These are phyloP conservation scores for Mythimna pallens DNA, from an alignment of 2,888 invertebrate species.

Conservation along the genomic window DNA sequence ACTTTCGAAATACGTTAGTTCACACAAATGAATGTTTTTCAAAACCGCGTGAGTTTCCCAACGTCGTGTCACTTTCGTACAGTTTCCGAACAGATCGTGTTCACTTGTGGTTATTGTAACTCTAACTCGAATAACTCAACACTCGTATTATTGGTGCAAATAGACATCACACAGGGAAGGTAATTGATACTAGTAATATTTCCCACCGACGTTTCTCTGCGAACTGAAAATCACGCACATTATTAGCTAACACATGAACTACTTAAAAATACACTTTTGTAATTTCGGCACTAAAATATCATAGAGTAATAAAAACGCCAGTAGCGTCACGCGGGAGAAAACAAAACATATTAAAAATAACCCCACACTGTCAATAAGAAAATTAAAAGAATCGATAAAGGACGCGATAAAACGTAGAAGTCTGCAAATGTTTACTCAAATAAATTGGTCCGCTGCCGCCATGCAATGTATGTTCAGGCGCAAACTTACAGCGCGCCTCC, in stretches of 20 bases:
- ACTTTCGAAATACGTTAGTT: slow-evolving; percentile 73
- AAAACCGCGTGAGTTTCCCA: slow-evolving; percentile 86
- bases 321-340: slow-evolving; percentile 36
- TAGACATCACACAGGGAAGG: slow-evolving; percentile 86
- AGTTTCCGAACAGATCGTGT: slow-evolving; percentile 84
- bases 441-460: slow-evolving; percentile 71
- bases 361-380: slow-evolving; percentile 63
- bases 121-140: slow-evolving; percentile 81
- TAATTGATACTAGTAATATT: slow-evolving; percentile 85
- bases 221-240: slow-evolving; percentile 85
- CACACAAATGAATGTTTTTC: slow-evolving; percentile 80
- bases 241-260: slow-evolving; percentile 71
- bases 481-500: slow-evolving; percentile 71
- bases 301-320: slow-evolving; percentile 69
- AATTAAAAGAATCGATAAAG: slow-evolving; percentile 72
- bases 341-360: slow-evolving; percentile 60
- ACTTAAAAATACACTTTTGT: slow-evolving; percentile 71
- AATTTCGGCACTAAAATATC: slow-evolving; percentile 73
- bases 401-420: slow-evolving; percentile 71
- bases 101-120: slow-evolving; percentile 89
- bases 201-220: slow-evolving; percentile 80
- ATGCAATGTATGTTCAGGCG: slow-evolving; percentile 68
- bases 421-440: slow-evolving; percentile 77
- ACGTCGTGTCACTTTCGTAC: slow-evolving; percentile 87
- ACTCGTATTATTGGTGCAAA: slow-evolving; percentile 81